A percentile compares a stretch with the other conserved stretches of the same genome.
Conservation (phyloP, 2,113 vertebrate genomes). For the Pseudorasbora parva region DNA sequence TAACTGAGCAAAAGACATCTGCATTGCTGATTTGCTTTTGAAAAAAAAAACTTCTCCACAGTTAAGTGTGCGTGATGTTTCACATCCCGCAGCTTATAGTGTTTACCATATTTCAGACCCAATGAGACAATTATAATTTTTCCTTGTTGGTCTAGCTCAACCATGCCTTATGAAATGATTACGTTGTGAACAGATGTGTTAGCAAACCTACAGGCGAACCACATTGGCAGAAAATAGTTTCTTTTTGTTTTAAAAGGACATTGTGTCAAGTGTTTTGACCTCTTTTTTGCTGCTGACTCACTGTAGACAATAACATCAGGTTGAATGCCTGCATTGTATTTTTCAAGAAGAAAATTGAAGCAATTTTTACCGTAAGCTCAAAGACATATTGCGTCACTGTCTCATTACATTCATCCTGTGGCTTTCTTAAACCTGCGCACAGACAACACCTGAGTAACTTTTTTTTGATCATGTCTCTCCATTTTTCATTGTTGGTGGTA, state of each 20-base stretch:
- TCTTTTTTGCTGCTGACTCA: neutral
- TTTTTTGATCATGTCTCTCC: neutral
- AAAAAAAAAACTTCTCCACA: too few species aligned
- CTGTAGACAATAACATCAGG: neutral
- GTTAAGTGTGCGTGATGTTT: neutral
- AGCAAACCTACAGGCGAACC: neutral
- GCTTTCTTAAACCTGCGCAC: neutral
- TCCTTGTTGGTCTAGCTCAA: neutral
- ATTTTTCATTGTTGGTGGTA: neutral
- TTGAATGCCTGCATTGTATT: neutral
- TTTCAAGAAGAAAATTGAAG: neutral
- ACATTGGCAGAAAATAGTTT: neutral
- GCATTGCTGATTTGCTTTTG: neutral
- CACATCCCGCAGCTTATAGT: neutral
- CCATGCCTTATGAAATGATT: neutral
- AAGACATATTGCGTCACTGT: neutral
- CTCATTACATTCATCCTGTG: neutral
- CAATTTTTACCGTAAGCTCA: neutral
- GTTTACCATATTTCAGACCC: neutral
- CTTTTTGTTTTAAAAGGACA: neutral
- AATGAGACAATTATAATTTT: neutral
- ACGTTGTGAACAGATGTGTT: neutral
- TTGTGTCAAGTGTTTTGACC: neutral
- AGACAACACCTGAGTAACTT: neutral
- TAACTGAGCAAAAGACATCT: neutral